Conservation (phyloP, 1,140 invertebrate genomes). For the Papilio glaucus region DNA sequence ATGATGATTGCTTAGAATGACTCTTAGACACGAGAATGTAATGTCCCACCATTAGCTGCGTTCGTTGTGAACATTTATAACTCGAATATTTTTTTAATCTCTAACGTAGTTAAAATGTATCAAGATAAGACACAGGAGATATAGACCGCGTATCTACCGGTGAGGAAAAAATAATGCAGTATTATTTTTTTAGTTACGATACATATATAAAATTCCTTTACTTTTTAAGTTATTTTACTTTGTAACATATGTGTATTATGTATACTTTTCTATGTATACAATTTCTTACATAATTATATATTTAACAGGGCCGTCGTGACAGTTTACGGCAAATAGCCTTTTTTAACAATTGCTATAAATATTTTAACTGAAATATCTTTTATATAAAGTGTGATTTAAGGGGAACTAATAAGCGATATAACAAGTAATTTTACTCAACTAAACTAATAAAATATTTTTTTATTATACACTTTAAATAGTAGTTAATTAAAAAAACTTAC, state of each 20-base stretch:
- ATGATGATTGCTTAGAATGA: constrained; percentile 44
- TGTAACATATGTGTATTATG: background rate
- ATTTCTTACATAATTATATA: too few relatives aligned
- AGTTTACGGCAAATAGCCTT: too few relatives aligned
- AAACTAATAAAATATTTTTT: too few relatives aligned
- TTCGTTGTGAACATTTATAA: background rate
- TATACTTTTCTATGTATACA: too few relatives aligned
- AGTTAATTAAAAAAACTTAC: too few relatives aligned
- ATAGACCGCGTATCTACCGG: background rate
- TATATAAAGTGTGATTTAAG: too few relatives aligned
- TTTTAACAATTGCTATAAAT: too few relatives aligned
- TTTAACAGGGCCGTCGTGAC: too few relatives aligned
- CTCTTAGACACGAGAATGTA: constrained; percentile 45
- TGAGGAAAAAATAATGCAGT: background rate
- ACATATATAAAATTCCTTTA: background rate
- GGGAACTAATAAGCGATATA: too few relatives aligned
- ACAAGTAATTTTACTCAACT: too few relatives aligned
- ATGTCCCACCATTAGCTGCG: constrained; percentile 44
- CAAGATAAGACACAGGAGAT: background rate
- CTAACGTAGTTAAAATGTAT: background rate
- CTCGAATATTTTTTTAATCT: background rate
- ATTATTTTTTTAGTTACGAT: constrained; percentile 1
- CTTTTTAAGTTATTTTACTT: background rate
- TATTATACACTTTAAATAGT: too few relatives aligned
- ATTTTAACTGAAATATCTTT: too few relatives aligned